Base-by-base conservation (phyloP, 2,797 vertebrate genomes). In the Galagoides demidoff region DNA sequence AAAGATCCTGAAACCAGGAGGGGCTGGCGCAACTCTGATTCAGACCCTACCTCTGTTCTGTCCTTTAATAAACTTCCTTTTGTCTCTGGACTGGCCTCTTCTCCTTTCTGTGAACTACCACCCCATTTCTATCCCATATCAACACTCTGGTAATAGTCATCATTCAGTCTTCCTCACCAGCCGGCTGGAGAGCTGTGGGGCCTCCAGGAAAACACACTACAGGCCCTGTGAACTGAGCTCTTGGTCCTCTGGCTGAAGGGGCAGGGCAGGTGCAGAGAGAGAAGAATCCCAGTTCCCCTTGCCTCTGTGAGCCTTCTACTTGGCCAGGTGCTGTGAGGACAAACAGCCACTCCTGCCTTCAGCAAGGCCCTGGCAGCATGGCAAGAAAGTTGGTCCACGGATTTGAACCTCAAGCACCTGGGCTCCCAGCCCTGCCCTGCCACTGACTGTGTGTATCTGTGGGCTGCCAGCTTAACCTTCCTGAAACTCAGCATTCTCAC, bases 181-280 rank as follows among this genome's bases (percentile, higher is more conserved):
- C 55, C 39, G 61, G 12, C n/a, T 59, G 37, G 45, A 55, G 27
- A 84, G 90, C 29, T 34, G 77, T 11, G 10, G 29, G 34, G 12
- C 8, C 23, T 25, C 43, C 59, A 45, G 73, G 73, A 68, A 88
- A 61, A 61, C 12, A n/a, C 8, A 29, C 13, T 0, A 1, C 19
- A 39, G 19, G 6, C 1, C 3, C 20, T 29, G 5, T 1, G 4
- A 1, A 2, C 79, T 45, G 27, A 61, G 63, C 6, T 43, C 37
- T 63, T 0, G 0, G 19, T 1, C 19, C 19, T 76, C 71, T 2
- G 31, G 59, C 29, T 43, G 27, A 82, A 61, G 81, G 39, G 73
- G 52, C 45, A 39, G 73, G 73, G 10, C 7, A 1, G 1, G 1
- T 3, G 7, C 13, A 61, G 31, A 70, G 31, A 55, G 14, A 49